Conservation (phyloP, 2,888 invertebrate species). For the Timema cristinae region DNA sequence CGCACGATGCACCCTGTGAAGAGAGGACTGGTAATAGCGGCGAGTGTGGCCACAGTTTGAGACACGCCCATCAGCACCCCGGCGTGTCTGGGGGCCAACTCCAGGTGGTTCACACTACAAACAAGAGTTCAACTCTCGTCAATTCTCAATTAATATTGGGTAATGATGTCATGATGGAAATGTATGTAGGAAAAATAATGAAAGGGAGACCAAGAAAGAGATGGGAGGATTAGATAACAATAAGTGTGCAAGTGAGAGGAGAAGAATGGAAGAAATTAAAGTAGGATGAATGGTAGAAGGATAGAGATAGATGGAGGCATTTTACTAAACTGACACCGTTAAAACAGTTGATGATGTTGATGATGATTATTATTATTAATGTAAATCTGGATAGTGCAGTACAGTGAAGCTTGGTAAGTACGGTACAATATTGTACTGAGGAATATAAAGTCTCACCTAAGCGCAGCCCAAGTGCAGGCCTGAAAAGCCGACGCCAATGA, state of each 20-base stretch:
- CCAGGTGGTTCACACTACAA: slow-evolving; percentile 66
- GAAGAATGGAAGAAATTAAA: no score
- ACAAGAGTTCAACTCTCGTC: slow-evolving; percentile 8
- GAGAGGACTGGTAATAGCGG: slow-evolving; percentile 86
- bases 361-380: neutral
- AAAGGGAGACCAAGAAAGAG: no score
- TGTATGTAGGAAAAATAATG: no score
- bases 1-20: slow-evolving; percentile 74
- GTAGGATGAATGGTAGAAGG: no score
- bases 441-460: slow-evolving; percentile 56
- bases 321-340: no score
- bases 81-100: slow-evolving; percentile 88
- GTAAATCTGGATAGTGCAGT: neutral
- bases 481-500: slow-evolving; percentile 87
- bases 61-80: slow-evolving; percentile 89
- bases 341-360: no score
- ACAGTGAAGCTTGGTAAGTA: neutral
- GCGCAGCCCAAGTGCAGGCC: slow-evolving; percentile 90
- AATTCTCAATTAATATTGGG: no score
- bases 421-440: neutral
- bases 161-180: no score
- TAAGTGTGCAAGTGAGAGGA: no score
- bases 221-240: no score
- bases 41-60: slow-evolving; percentile 86
- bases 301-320: no score